phyloP scores from a whole-genome alignment of 2,113 vertebrate species.

The Catharus bicknelli region DNA sequence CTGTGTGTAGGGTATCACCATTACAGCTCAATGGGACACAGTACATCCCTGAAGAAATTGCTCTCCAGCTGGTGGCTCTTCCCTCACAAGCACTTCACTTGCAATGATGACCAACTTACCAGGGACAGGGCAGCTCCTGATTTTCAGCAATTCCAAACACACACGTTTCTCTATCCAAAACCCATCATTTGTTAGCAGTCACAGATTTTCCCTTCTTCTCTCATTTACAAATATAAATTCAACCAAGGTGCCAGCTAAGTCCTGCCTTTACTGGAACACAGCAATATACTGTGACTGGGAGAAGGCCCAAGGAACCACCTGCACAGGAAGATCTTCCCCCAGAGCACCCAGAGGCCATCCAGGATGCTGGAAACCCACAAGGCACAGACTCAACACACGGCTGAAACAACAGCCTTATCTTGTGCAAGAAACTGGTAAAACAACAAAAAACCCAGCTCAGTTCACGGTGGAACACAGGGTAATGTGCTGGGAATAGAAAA shows the following conservation, averaged over 20 bases:
- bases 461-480: neutral
- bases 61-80: neutral
- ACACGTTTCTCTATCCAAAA: neutral
- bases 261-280: neutral
- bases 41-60: neutral
- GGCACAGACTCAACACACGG: neutral
- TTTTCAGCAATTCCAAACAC: neutral
- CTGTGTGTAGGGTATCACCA: neutral
- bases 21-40: neutral
- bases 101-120: neutral
- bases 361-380: neutral
- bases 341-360: neutral
- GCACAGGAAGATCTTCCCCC: neutral
- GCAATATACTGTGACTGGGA: neutral
- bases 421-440: neutral
- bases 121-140: neutral
- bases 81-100: neutral
- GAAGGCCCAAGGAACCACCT: neutral
- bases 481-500: neutral
- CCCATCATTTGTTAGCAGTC: neutral
- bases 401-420: neutral
- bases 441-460: neutral
- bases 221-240: neutral
- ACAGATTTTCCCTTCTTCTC: neutral
- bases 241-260: neutral